phyloP scores from a whole-genome alignment of 2,888 invertebrate species.

The Leptothorax acervorum region DNA sequence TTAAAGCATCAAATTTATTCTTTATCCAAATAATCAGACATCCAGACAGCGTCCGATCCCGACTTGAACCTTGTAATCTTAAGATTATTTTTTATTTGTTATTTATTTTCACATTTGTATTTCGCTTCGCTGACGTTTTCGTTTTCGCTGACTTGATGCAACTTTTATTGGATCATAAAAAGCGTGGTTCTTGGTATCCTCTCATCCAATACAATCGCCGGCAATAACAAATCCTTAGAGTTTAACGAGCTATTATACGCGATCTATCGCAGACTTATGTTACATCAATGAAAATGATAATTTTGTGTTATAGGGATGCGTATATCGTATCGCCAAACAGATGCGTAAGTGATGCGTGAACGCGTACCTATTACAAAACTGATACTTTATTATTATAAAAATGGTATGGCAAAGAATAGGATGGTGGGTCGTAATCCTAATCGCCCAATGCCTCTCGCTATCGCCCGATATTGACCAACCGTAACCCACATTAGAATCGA shows the following conservation, averaged over 20 bases:
- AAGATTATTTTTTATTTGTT: conserved; percentile 16
- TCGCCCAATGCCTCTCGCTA: neutral
- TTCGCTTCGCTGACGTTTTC: neutral
- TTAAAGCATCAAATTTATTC: neutral
- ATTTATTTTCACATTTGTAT: neutral
- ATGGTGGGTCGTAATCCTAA: conserved; percentile 9
- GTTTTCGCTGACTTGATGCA: conserved; percentile 14
- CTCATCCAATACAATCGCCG: neutral
- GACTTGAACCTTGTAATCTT: neutral
- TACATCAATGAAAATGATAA: conserved; percentile 15
- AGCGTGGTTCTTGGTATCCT: neutral
- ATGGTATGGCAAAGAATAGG: conserved; percentile 12
- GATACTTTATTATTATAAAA: conserved; percentile 14
- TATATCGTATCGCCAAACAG: neutral
- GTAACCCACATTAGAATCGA: conserved; percentile 65
- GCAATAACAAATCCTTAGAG: neutral
- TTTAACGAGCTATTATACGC: conserved; percentile 4
- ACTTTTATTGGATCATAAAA: neutral
- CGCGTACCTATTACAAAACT: conserved; percentile 17
- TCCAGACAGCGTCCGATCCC: neutral
- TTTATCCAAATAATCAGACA: neutral
- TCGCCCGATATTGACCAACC: conserved; percentile 57
- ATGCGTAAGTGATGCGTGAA: neutral
- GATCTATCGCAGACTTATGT: neutral
- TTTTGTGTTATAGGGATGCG: neutral